These are phyloP conservation scores for Conops quadrifasciatus DNA, from an alignment of 2,888 invertebrate genomes.

Conservation along the genomic window DNA sequence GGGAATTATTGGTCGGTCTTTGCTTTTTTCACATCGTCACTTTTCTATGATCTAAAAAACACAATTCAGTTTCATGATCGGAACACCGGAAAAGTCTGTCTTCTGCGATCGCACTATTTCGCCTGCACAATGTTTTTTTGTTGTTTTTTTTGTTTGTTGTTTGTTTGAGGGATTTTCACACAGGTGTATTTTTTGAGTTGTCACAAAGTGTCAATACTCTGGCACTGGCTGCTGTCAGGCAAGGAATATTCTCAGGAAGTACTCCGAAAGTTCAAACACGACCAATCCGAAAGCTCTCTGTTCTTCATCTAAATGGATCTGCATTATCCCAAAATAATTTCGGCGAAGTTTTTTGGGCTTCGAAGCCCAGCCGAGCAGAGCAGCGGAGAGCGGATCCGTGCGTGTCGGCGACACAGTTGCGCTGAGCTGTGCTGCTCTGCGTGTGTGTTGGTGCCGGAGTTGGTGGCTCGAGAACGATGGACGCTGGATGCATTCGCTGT, in stretches of 20 bases:
- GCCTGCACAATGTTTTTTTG: too few relatives aligned
- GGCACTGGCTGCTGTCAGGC: not conserved
- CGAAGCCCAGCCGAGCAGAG: conserved; percentile 27
- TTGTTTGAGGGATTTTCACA: not conserved
- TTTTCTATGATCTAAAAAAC: not conserved
- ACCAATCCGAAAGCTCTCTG: conserved; percentile 65
- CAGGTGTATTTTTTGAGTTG: not conserved
- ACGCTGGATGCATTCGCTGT: conserved; percentile 40
- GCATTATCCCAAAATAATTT: conserved; percentile 64
- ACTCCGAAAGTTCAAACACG: conserved; percentile 51
- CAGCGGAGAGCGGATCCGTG: conserved; percentile 38
- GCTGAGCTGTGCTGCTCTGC: conserved; percentile 42
- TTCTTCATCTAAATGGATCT: conserved; percentile 66
- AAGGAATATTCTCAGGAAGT: conserved; percentile 16
- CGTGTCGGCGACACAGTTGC: conserved; percentile 37
- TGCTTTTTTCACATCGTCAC: not conserved
- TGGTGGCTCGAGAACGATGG: not conserved
- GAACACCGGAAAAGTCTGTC: not conserved
- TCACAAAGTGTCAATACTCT: conserved; percentile 14
- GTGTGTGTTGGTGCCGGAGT: conserved; percentile 46
- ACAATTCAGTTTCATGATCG: conserved; percentile 1
- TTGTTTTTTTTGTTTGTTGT: too few relatives aligned
- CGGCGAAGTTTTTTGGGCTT: conserved; percentile 55
- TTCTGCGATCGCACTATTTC: not conserved
- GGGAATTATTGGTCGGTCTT: too few relatives aligned